Base-by-base conservation (phyloP, 1,140 invertebrate species). In the Lucilia cuprina region DNA sequence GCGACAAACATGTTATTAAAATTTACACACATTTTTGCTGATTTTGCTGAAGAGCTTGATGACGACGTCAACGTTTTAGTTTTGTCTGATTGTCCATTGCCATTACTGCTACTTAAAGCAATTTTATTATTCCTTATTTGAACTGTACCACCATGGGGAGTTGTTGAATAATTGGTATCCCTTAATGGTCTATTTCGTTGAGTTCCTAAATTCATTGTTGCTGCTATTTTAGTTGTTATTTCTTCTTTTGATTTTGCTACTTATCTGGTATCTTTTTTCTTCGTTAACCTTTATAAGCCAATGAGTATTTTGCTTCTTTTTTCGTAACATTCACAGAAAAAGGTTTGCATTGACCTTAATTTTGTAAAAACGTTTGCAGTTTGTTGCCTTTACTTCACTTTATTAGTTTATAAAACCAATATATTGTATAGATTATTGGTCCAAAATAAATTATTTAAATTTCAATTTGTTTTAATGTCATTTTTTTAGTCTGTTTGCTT, bases 381-480 rank as follows among this genome's bases (percentile, higher is more conserved):
- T 55, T 55, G 0, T 55, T 55, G 9, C 17, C 1, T 55, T 55
- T 41, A 41, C 41, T 2, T 41, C 5, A 41, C 41, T 5, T 55
- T 55, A 55, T 13, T 55, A 55, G 50, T 55, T 55, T 55, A 55
- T 14, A 10, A 41, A 55, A 17, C 50, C 50, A 55, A 55, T 55
- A 55, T 55, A 55, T 55, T 55, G 41, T 41, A 41, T 12, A 55
- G 13, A 49, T 49, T 49, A 49, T 14, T 49, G 49, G 13, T 12
- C 9, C 9, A 55, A 55, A 55, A 55, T 80, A 17, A 80, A 80
- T 50, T 80, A 80, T 80, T 80, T 80, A 80, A 80, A 80, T 21
- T 80, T 80, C 41, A 80, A 80, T 80, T 80, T 80, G 9, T 49
- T 80, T 49, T 80, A 80, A 80, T 80, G 77, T 50, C 77, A 80